phyloP scores from a whole-genome alignment of 2,888 invertebrate species.

The Halictus ligatus region DNA sequence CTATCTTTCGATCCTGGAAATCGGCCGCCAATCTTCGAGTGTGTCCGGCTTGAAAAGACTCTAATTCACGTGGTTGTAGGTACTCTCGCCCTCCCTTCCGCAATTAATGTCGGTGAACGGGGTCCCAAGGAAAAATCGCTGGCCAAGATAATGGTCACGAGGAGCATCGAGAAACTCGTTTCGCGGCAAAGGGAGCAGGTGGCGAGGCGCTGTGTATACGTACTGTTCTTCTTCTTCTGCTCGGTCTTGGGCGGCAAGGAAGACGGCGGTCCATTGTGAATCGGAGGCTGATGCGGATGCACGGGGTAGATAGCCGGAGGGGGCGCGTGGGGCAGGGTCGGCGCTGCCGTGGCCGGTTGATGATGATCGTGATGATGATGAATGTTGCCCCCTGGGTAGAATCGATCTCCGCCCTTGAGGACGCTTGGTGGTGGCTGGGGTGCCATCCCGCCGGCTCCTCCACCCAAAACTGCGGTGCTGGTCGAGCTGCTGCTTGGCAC shows the following conservation, averaged over 20 bases:
- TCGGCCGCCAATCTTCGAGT: background rate
- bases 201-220: slow-evolving; percentile 71
- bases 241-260: slow-evolving; percentile 87
- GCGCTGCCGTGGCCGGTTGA: slow-evolving; percentile 85
- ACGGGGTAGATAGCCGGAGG: slow-evolving; percentile 86
- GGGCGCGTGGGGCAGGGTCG: slow-evolving; percentile 85
- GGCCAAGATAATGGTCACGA: slow-evolving; percentile 61
- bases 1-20: background rate
- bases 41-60: background rate
- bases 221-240: slow-evolving; percentile 87
- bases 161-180: slow-evolving; percentile 59
- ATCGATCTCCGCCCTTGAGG: slow-evolving; percentile 83
- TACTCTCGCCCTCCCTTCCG: background rate
- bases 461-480: slow-evolving; percentile 80
- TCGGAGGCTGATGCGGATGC: slow-evolving; percentile 84
- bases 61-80: background rate
- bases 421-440: slow-evolving; percentile 84
- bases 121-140: slow-evolving; percentile 46
- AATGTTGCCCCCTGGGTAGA: slow-evolving; percentile 82
- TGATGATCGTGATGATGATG: slow-evolving; percentile 82
- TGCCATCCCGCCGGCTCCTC: slow-evolving; percentile 77
- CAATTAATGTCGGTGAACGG: slow-evolving; percentile 51
- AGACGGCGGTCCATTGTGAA: slow-evolving; percentile 83
- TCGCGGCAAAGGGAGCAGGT: slow-evolving; percentile 59
- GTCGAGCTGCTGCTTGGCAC: slow-evolving; percentile 84